Conservation (phyloP, 2,797 vertebrate species). For the Myiotriccus ornatus region DNA sequence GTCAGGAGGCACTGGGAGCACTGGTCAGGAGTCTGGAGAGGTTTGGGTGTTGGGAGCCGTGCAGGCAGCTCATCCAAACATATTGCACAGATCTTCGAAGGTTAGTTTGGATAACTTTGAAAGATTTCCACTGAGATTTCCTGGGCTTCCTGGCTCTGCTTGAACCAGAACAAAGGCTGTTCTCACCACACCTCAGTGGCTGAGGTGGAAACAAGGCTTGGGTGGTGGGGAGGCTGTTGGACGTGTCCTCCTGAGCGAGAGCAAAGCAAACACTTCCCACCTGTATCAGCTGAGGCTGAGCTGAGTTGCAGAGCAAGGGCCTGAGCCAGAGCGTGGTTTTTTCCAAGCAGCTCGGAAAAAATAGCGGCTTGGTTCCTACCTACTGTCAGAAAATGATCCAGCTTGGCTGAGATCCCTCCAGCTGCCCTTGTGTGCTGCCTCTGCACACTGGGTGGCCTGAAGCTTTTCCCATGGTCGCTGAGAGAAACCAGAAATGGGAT, state of each 20-base stretch:
- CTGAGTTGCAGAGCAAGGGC: neutral
- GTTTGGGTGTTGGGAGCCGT: neutral
- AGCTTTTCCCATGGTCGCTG: neutral
- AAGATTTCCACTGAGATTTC: neutral
- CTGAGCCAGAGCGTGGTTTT: neutral
- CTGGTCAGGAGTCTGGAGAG: neutral
- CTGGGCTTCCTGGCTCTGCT: neutral
- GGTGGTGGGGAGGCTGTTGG: neutral
- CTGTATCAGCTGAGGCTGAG: neutral
- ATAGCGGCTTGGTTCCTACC: neutral
- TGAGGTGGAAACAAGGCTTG: neutral
- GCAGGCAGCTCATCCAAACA: neutral
- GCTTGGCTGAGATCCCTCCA: neutral
- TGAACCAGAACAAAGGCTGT: constrained; percentile 7
- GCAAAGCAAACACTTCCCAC: neutral
- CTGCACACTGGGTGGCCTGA: constrained; percentile 29
- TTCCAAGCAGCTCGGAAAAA: neutral
- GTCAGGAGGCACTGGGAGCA: neutral
- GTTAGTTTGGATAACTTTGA: neutral
- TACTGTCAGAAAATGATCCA: neutral
- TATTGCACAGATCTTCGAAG: neutral
- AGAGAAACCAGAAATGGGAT: constrained; percentile 1
- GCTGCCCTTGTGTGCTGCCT: constrained; percentile 4
- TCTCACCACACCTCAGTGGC: neutral
- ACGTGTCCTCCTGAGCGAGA: neutral